Percentiles rank a stretch among this genome's conserved stretches.
Conservation (phyloP, 2,113 vertebrate genomes). For the Corydoras maculifer region DNA sequence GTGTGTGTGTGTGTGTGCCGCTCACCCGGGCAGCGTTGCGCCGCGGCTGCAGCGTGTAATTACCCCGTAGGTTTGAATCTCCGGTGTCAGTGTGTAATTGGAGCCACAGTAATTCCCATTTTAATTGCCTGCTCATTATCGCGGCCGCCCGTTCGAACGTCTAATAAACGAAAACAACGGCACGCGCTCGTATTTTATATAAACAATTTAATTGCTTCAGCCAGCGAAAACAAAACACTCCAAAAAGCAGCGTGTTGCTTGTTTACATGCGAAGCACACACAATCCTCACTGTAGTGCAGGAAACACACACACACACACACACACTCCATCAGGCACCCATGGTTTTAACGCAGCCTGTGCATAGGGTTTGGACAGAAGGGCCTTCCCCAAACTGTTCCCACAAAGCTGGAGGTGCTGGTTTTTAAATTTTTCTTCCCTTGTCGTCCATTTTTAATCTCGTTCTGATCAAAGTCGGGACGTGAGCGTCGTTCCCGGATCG, state of each 20-base stretch:
- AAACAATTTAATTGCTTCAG: conserved; percentile 39
- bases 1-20: conserved; percentile 1
- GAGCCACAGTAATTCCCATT: conserved; percentile 47
- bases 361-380: no score
- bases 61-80: conserved; percentile 44
- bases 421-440: no score
- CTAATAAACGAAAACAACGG: conserved; percentile 44
- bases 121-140: conserved; percentile 50
- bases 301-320: no score
- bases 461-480: no score
- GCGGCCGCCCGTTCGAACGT: conserved; percentile 40
- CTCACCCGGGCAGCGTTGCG: conserved; percentile 38
- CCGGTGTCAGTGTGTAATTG: conserved; percentile 46
- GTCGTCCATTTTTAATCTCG: no score
- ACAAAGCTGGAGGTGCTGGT: no score
- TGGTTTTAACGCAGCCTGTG: no score
- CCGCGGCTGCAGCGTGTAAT: conserved; percentile 44
- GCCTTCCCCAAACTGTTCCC: no score
- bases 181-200: conserved; percentile 37
- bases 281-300: no score
- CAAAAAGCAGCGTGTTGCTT: background rate
- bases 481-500: background rate
- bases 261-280: background rate
- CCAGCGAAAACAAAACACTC: conserved; percentile 20
- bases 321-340: no score